These are phyloP conservation scores for Isaurus tuberculatus DNA, from an alignment of 92 coral and sea anemone species.

Conservation along the genomic window DNA sequence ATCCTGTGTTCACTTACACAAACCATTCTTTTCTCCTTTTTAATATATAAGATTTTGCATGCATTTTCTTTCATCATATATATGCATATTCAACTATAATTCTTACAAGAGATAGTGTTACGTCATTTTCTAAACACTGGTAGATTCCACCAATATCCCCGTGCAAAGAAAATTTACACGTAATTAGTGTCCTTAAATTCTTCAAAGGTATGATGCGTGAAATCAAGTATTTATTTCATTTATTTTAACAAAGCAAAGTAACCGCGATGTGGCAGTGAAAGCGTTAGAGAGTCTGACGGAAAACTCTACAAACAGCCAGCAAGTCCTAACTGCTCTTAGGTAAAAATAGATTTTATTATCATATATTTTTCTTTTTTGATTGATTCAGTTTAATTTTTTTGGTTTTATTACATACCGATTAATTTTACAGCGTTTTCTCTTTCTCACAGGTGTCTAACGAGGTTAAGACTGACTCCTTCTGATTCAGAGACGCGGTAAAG, in stretches of 20 bases:
- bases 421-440: background rate
- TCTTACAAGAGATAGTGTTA: no score
- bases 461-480: constrained; percentile 27
- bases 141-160: background rate
- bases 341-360: constrained; percentile 12
- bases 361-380: background rate
- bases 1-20: no score
- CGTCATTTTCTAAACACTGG: no score
- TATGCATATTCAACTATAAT: no score
- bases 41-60: no score
- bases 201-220: no score
- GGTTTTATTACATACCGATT: background rate
- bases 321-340: constrained; percentile 93
- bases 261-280: constrained; percentile 86
- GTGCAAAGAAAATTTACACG: background rate
- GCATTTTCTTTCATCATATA: no score
- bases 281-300: constrained; percentile 90
- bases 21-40: no score
- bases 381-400: background rate
- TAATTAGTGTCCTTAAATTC: no score
- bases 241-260: constrained; percentile 70
- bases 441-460: constrained; percentile 19
- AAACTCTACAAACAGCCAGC: constrained; percentile 76
- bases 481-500: constrained; percentile 37
- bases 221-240: no score